Base-by-base conservation (phyloP, 2,888 invertebrate species). In the Acanthosoma haemorrhoidale region DNA sequence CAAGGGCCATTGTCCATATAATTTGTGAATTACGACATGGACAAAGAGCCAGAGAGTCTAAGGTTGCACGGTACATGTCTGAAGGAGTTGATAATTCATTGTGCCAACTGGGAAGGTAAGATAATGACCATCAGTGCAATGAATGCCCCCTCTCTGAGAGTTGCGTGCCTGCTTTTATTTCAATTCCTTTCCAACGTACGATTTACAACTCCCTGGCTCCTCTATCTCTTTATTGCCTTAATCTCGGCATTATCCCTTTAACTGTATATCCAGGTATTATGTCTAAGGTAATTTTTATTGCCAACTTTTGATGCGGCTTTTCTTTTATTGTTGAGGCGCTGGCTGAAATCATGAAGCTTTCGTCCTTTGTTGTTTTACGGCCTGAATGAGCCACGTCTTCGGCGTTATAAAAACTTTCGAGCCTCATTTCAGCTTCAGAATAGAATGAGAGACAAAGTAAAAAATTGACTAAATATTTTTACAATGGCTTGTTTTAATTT, bases 231-330 rank as follows among this genome's bases (percentile, higher is more conserved):
- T 51, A 51, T 51, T 51, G 25, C 51, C 51, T 51, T 51, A 51
- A 51, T 51, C 51, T 51, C 51, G 29, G 25, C n/a, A 51, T 51
- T 51, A 51, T 51, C 51, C 51, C 29, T 25, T 51, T 51, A 51
- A 25, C 51, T 51, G 51, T 51, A 51, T 51, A 51, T 51, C 29
- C 4, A 25, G 51, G 51, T 25, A 51, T 51, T 51, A 51, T 51
- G 29, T 51, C 51, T 51, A n/a, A n/a, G n/a, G 25, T 51, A 51
- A 51, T 51, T 51, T 25, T 51, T 51, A 51, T 51, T 25, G 51
- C 51, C 51, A 51, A 51, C 51, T 51, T n/a, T 25, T 25, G 51
- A 51, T 51, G 29, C 51, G 13, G 25, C 51, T n/a, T 51, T 51
- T 51, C 25, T 51, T 51, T 51, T 51, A 51, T 51, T 51, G 25